phyloP scores from a whole-genome alignment of 1,140 invertebrate genomes.

The Protaetia brevitarsis region DNA sequence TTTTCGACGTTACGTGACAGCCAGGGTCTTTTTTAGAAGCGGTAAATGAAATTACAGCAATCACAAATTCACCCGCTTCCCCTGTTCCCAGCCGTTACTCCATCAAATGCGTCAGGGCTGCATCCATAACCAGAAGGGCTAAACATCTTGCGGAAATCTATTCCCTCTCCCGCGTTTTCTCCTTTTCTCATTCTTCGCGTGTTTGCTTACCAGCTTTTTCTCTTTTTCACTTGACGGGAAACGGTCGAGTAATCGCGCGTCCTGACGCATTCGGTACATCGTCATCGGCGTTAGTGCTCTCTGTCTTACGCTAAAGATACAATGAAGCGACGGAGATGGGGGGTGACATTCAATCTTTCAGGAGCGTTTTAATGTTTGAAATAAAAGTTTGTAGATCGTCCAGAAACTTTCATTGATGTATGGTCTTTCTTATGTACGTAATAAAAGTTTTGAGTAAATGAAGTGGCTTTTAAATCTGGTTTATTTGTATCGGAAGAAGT shows the following conservation, averaged over 20 bases:
- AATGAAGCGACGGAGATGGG: too few species aligned
- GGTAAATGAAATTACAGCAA: neutral
- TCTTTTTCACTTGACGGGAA: neutral
- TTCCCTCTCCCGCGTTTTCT: neutral
- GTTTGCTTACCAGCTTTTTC: conserved; percentile 3
- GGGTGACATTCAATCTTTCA: too few species aligned
- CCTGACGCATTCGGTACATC: neutral
- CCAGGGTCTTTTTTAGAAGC: neutral
- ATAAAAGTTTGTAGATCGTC: neutral
- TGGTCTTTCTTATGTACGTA: too few species aligned
- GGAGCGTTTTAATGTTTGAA: neutral
- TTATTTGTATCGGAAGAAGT: too few species aligned
- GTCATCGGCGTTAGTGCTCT: neutral
- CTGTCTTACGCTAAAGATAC: neutral
- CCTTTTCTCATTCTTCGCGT: neutral
- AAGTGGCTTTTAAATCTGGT: too few species aligned
- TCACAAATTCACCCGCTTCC: neutral
- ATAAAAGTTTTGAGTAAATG: too few species aligned
- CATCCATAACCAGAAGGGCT: conserved; percentile 5
- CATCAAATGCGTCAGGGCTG: conserved; percentile 2
- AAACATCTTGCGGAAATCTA: conserved; percentile 5
- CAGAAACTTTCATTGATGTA: too few species aligned
- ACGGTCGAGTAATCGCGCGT: neutral
- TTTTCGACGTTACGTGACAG: too few species aligned
- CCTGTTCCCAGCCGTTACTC: neutral